These are phyloP conservation scores for Delia radicum DNA, from an alignment of 1,140 invertebrate genomes.

Conservation along the genomic window DNA sequence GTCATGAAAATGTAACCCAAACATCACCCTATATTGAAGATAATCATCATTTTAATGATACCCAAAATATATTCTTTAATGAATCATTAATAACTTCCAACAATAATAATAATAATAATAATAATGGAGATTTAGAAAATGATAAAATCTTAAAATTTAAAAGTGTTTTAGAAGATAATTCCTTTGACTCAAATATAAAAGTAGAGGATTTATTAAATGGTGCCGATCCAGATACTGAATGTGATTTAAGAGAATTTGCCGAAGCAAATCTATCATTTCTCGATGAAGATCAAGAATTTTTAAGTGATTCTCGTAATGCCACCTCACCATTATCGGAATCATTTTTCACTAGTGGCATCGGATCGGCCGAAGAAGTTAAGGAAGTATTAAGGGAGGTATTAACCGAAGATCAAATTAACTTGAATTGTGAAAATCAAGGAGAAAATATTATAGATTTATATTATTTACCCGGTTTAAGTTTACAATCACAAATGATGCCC, in stretches of 20 bases:
- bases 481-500: conserved; percentile 77
- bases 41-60: conserved; percentile 47
- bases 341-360: conserved; percentile 83
- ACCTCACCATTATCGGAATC: conserved; percentile 75
- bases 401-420: conserved; percentile 66
- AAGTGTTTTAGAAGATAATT: conserved; percentile 49
- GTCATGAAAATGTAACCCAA: conserved; percentile 69
- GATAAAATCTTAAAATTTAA: conserved; percentile 60
- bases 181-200: conserved; percentile 48
- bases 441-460: conserved; percentile 55
- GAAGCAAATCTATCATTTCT: conserved; percentile 53
- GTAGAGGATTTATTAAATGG: conserved; percentile 49
- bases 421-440: conserved; percentile 42
- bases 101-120: neutral
- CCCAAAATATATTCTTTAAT: conserved; percentile 47
- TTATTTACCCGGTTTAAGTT: conserved; percentile 47
- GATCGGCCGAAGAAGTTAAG: conserved; percentile 79
- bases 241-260: conserved; percentile 50
- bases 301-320: conserved; percentile 64
- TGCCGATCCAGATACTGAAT: conserved; percentile 41
- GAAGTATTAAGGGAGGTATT: conserved; percentile 78
- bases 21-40: conserved; percentile 55
- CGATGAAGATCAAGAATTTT: conserved; percentile 54
- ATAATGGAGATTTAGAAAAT: conserved; percentile 43
- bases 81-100: conserved; percentile 30